These are phyloP conservation scores for Uloborus plumipes DNA, from an alignment of 2,888 invertebrate species.

Conservation along the genomic window DNA sequence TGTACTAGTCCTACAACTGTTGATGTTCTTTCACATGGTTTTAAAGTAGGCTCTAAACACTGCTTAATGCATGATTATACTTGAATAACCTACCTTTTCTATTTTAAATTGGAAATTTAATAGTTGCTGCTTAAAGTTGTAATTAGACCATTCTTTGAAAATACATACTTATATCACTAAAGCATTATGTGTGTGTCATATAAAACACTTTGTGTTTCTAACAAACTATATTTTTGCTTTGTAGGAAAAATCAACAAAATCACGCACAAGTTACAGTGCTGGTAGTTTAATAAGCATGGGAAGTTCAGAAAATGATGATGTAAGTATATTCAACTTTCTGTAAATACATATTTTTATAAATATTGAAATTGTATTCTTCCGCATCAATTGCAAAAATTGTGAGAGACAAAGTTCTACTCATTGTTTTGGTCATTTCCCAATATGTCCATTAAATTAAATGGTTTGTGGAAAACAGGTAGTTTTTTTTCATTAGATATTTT, in stretches of 20 bases:
- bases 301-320: constrained; percentile 82
- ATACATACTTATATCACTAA: not conserved
- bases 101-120: too few relatives aligned
- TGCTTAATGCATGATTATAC: too few relatives aligned
- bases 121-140: too few relatives aligned
- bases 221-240: not conserved
- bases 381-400: too few relatives aligned
- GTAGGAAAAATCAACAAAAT: constrained; percentile 67
- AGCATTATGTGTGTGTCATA: too few relatives aligned
- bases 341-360: not conserved
- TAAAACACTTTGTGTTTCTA: too few relatives aligned
- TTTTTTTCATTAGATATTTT: constrained; percentile 5
- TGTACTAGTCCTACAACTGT: constrained; percentile 76
- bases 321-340: constrained; percentile 66
- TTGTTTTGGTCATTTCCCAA: too few relatives aligned
- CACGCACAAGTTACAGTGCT: constrained; percentile 75
- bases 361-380: not conserved
- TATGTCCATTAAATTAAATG: too few relatives aligned
- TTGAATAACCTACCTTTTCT: too few relatives aligned
- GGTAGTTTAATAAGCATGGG: constrained; percentile 85
- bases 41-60: constrained; percentile 66
- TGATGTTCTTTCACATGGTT: constrained; percentile 72
- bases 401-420: too few relatives aligned
- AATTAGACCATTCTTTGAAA: too few relatives aligned
- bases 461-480: too few relatives aligned